Evolutionary conservation across 2,888 invertebrate genomes (phyloP), one percentile per base, ranked within the genome.

Genomic region (Herminia tarsipennalis): DNA sequence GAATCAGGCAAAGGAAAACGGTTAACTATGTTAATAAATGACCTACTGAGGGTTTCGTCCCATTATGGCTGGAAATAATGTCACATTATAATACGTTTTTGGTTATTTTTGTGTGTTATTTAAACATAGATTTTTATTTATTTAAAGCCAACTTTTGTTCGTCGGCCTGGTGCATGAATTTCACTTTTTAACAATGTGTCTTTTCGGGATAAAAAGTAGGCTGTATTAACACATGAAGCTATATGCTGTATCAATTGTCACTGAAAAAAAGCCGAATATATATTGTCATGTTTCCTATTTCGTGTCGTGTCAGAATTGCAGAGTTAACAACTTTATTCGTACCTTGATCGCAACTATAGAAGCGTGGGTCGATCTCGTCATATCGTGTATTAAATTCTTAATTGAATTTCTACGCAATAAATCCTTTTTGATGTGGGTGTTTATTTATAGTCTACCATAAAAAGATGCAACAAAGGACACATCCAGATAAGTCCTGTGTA

Each of bases 371-470:
- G 51, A 35, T 58, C 42, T 49, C 46, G 52, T 70, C 63, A 68
- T 68, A 66, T 69, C 53, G 57, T 51, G 57, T 55, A 71, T 73
- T 67, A 71, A 77, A 73, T 69, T 59, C 51, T 59, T 76, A 79
- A 82, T 85, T 84, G 83, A 79, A 79, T 78, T 75, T 81, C 73
- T 74, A 68, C 57, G 64, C 70, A 67, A 79, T 83, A 81, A 81
- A 81, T 76, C 64, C 59, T 57, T 62, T 43, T 59, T 41, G 50
- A 53, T 49, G 86, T 87, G 74, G 86, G 86, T 64, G 79, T 66
- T 73, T 73, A 85, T 83, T 87, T 86, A 88, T 80, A 67, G 54
- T 55, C 49, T n/a, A 52, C 81, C 81, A 81, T 85, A 83, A 83
- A 86, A 78, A 81, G 74, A 75, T 73, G 66, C 69, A 77, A n/a